phyloP scores from a whole-genome alignment of 2,888 invertebrate genomes.

The Apamea crenata region DNA sequence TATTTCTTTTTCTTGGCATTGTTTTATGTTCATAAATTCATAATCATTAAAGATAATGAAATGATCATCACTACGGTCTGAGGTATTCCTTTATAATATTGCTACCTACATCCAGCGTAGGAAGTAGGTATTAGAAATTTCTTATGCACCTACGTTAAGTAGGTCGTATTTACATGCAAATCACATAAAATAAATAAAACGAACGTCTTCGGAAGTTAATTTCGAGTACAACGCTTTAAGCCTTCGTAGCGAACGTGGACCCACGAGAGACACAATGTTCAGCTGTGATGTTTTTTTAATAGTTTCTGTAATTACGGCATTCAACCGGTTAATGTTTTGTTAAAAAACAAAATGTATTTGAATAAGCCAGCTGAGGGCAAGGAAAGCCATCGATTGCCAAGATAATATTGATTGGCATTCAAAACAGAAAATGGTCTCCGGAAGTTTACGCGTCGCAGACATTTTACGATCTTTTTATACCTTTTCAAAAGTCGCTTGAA shows the following conservation, averaged over 20 bases:
- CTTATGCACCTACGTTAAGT: too few species aligned
- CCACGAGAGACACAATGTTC: background rate
- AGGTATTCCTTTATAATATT: background rate
- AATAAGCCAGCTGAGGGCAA: slow-evolving; percentile 3
- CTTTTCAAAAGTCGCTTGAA: slow-evolving; percentile 54
- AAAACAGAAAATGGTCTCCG: slow-evolving; percentile 50
- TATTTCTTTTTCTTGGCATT: background rate
- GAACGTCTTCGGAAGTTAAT: background rate
- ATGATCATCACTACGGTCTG: background rate
- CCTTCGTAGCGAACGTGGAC: background rate
- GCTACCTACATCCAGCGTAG: background rate
- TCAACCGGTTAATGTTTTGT: background rate
- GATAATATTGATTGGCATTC: slow-evolving; percentile 59
- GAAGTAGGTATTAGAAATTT: background rate
- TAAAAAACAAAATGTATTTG: background rate
- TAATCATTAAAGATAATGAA: background rate
- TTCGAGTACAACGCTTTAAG: background rate
- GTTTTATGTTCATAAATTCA: background rate
- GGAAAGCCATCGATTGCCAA: slow-evolving; percentile 22
- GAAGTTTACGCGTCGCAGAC: slow-evolving; percentile 41
- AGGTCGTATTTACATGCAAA: background rate
- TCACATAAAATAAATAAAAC: background rate
- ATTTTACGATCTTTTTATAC: slow-evolving; percentile 64
- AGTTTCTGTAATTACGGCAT: background rate
- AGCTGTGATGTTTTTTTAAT: background rate